Evolutionary conservation across 2,888 invertebrate genomes (phyloP), one percentile per base, ranked within the genome.

Genomic region (Drosophila tripunctata): DNA sequence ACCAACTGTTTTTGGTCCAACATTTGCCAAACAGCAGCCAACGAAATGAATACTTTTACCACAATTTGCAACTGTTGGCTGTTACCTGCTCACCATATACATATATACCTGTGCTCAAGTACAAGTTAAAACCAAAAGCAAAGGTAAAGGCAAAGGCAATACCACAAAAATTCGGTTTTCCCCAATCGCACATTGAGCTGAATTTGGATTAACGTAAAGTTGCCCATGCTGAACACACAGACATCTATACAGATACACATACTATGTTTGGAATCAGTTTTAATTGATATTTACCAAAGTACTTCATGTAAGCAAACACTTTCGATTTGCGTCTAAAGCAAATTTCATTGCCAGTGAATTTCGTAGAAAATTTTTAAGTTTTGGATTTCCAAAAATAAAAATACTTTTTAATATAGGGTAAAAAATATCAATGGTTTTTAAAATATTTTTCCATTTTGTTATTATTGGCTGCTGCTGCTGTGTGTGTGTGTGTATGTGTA

Each of bases 271-370:
- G 43, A 87, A 85, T 72, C 83, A 78, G 83, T 83, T 83, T 83
- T 83, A 83, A 83, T 83, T 83, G 83, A 83, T 83, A 83, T 83
- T 83, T 83, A 71, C 83, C 85, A 84, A 83, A 87, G 83, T 83
- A 62, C 83, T 73, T 76, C 64, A 73, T 84, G 82, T 75, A 75
- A 71, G 81, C 78, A 82, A 82, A 86, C 82, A 84, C 82, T 84
- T 80, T 78, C 65, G 64, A 75, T 73, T 75, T 71, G 78, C 80
- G 70, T 78, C 78, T 68, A 57, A 72, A 70, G 66, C 63, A 69
- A 71, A 61, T 77, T 83, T 67, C 43, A 43, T 47, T 58, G 35
- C 43, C 47, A 31, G 35, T 24, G 48, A 24, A 22, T 21, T 35
- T 36, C 27, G 24, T 15, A 15, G 30, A 41, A 21, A n/a, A 40